A percentile compares a stretch with the other conserved stretches of the same genome.
Evolutionary conservation across 2,888 invertebrate species (phyloP).

Genomic region (Fragum sueziense): DNA sequence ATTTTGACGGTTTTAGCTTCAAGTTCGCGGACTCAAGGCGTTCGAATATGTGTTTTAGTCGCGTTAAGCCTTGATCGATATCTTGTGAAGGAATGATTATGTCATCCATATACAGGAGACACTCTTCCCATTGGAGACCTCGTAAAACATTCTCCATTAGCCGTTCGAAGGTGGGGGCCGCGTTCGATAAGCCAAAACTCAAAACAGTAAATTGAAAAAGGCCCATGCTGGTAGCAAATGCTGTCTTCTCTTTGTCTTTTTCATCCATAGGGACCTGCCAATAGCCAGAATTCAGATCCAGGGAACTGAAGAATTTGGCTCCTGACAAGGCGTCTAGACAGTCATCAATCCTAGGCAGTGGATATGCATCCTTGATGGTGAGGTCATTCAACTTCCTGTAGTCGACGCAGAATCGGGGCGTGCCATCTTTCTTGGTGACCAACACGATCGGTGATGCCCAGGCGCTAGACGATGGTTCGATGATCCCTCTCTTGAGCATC

Average conservation of each 20-base stretch:
- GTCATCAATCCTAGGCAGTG: constrained; percentile 54
- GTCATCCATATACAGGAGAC: constrained; percentile 36
- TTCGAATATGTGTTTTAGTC: constrained; percentile 21
- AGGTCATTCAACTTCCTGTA: constrained; percentile 53
- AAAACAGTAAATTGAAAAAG: constrained; percentile 29
- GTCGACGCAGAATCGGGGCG: constrained; percentile 51
- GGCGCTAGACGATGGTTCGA: constrained; percentile 51
- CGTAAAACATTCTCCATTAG: constrained; percentile 52
- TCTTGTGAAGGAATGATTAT: neutral
- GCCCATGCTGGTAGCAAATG: constrained; percentile 43
- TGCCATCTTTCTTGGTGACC: constrained; percentile 48
- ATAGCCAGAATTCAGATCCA: constrained; percentile 56
- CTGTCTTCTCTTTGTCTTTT: constrained; percentile 52
- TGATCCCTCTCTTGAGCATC: constrained; percentile 45
- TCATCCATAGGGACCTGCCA: constrained; percentile 51
- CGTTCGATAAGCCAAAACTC: constrained; percentile 40
- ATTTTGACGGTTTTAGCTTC: constrained; percentile 40
- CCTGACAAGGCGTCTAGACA: constrained; percentile 51
- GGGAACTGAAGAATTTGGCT: constrained; percentile 42
- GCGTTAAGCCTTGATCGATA: constrained; percentile 9
- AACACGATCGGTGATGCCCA: constrained; percentile 56
- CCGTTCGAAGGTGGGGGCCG: constrained; percentile 58
- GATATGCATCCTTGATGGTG: constrained; percentile 46
- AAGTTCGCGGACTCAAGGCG: constrained; percentile 13
- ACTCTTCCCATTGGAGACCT: constrained; percentile 54